These are phyloP conservation scores for Ictalurus punctatus DNA, from an alignment of 2,113 vertebrate species.

Conservation along the genomic window DNA sequence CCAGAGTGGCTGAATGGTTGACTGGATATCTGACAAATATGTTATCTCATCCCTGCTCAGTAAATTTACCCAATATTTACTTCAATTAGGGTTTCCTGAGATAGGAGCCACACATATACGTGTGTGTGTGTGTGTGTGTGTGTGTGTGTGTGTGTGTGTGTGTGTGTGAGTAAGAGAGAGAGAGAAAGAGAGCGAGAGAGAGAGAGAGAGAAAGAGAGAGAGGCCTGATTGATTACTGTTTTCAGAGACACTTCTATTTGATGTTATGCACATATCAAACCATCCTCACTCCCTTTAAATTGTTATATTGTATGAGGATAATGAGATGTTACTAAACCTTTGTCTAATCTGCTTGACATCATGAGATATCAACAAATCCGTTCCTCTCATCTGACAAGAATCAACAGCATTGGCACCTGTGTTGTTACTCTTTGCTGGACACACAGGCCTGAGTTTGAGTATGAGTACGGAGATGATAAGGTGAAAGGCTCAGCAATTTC, in stretches of 20 bases:
- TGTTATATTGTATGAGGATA: not conserved
- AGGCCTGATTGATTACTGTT: conserved; percentile 15
- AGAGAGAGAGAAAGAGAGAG: not conserved
- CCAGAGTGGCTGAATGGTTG: conserved; percentile 72
- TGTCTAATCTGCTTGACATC: not conserved
- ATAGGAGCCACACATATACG: conserved; percentile 53
- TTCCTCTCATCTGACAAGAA: not conserved
- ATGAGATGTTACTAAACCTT: not conserved
- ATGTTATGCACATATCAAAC: not conserved
- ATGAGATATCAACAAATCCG: not conserved
- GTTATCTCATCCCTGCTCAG: conserved; percentile 72
- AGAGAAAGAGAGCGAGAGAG: not conserved
- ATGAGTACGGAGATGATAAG: conserved; percentile 31
- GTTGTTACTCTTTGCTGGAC: not conserved
- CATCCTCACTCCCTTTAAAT: not conserved
- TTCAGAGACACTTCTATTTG: not conserved
- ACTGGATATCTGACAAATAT: conserved; percentile 76
- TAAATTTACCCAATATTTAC: conserved; percentile 79
- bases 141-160: conserved; percentile 32
- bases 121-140: conserved; percentile 24
- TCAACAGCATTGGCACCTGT: not conserved
- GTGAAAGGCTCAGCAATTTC: conserved; percentile 25
- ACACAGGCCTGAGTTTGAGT: conserved; percentile 21
- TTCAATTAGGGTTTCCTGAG: conserved; percentile 77
- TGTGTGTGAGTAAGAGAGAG: not conserved